Conservation (phyloP, 2,113 vertebrate species). For the Manacus vitellinus region DNA sequence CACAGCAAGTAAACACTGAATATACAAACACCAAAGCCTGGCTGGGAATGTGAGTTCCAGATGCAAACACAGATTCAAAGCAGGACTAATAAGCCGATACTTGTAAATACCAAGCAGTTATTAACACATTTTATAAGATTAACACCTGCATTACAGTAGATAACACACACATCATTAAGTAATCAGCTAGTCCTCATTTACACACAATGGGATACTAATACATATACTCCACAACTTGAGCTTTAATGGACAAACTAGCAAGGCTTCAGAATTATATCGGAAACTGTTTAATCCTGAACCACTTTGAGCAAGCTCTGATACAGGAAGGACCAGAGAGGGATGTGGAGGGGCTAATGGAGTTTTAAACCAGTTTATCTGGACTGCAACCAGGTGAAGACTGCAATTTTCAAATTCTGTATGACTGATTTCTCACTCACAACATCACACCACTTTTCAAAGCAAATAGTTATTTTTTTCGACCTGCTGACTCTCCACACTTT, state of each 20-base stretch:
- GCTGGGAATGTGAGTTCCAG: neutral
- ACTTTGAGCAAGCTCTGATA: neutral
- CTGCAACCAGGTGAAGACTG: neutral
- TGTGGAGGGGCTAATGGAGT: neutral
- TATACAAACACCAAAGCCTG: neutral
- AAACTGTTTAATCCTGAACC: neutral
- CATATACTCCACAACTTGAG: neutral
- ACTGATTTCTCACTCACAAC: neutral
- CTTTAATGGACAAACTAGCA: neutral
- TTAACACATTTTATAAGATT: slow-evolving; percentile 50
- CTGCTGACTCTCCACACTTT: neutral
- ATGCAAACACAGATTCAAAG: slow-evolving; percentile 9
- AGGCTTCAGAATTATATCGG: neutral
- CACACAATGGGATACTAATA: slow-evolving; percentile 24
- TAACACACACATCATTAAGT: slow-evolving; percentile 2
- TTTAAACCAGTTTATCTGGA: neutral
- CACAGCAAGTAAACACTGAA: neutral
- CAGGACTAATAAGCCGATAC: slow-evolving; percentile 3
- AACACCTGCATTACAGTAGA: slow-evolving; percentile 14
- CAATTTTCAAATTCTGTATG: neutral
- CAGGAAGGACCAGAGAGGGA: neutral
- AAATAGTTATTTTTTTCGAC: neutral
- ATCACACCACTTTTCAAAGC: neutral
- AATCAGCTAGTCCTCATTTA: slow-evolving; percentile 22
- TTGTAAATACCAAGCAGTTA: slow-evolving; percentile 33